phyloP scores from a whole-genome alignment of 2,113 vertebrate species.

The Campylorhamphus procurvoides region DNA sequence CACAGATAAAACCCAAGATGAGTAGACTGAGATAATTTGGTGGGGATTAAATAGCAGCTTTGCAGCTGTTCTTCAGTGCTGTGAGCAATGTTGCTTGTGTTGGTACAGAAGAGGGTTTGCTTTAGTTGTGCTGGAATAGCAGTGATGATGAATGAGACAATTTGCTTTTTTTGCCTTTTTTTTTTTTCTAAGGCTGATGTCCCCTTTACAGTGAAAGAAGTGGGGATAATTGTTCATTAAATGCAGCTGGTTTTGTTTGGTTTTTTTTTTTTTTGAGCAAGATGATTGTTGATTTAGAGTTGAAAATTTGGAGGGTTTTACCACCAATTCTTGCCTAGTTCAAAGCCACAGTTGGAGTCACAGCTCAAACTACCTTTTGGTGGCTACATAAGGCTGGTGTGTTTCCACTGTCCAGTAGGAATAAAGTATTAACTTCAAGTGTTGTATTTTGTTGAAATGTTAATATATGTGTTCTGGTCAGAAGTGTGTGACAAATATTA shows the following conservation, averaged over 20 bases:
- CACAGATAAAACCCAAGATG: not conserved
- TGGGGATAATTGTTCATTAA: not conserved
- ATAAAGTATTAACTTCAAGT: not conserved
- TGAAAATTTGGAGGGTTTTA: not conserved
- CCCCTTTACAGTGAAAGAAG: not conserved
- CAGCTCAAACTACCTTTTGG: not conserved
- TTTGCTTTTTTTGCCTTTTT: not conserved
- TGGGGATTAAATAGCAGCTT: not conserved
- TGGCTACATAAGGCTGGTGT: not conserved
- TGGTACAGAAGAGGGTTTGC: not conserved
- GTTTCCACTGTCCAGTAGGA: not conserved
- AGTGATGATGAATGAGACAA: not conserved
- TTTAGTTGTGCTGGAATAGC: not conserved
- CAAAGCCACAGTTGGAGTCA: not conserved
- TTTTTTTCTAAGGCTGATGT: not conserved
- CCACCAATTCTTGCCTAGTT: not conserved
- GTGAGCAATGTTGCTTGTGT: not conserved
- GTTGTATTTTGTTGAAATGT: not conserved
- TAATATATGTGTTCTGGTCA: not conserved
- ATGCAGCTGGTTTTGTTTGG: not conserved
- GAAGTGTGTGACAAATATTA: not conserved
- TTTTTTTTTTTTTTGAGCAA: not conserved
- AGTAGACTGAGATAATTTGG: not conserved
- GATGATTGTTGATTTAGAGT: not conserved
- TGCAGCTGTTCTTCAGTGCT: conserved; percentile 18